Percentiles rank a stretch among this genome's conserved stretches.
These are phyloP conservation scores for Papilio aristodemus DNA, from an alignment of 1,140 invertebrate genomes.

Conservation along the genomic window DNA sequence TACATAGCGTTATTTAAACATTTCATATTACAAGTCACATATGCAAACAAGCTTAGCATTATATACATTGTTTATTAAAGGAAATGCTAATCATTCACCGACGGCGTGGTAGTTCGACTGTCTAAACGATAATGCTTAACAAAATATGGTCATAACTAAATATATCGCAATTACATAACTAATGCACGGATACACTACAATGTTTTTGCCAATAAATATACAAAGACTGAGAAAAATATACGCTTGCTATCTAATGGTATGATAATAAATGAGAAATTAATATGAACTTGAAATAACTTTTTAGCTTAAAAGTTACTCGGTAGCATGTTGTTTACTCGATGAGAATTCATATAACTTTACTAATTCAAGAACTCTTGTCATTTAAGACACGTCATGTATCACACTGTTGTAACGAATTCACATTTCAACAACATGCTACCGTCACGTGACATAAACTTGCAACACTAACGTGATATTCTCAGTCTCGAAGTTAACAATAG, in stretches of 20 bases:
- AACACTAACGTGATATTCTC: constrained; percentile 92
- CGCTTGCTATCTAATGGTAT: constrained; percentile 57
- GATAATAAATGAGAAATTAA: constrained; percentile 28
- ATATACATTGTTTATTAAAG: constrained; percentile 67
- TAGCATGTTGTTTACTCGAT: constrained; percentile 33
- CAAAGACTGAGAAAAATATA: constrained; percentile 40
- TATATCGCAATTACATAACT: constrained; percentile 35
- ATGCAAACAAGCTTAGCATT: constrained; percentile 75
- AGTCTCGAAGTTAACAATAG: constrained; percentile 98
- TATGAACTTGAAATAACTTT: constrained; percentile 11
- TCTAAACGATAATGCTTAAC: constrained; percentile 49
- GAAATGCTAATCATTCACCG: constrained; percentile 45
- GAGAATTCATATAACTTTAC: neutral
- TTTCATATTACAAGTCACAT: constrained; percentile 73
- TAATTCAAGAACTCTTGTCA: too few relatives aligned
- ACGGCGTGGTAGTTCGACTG: constrained; percentile 38
- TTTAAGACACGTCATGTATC: too few relatives aligned
- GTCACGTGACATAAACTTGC: constrained; percentile 40
- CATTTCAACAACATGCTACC: constrained; percentile 44
- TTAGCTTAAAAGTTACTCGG: constrained; percentile 10
- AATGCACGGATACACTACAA: constrained; percentile 58
- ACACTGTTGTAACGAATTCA: neutral
- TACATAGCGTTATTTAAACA: constrained; percentile 55
- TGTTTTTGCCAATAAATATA: constrained; percentile 78
- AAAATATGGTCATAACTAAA: constrained; percentile 47